Evolutionary conservation across 1,140 invertebrate genomes (phyloP).

Genomic region (Homalodisca vitripennis): DNA sequence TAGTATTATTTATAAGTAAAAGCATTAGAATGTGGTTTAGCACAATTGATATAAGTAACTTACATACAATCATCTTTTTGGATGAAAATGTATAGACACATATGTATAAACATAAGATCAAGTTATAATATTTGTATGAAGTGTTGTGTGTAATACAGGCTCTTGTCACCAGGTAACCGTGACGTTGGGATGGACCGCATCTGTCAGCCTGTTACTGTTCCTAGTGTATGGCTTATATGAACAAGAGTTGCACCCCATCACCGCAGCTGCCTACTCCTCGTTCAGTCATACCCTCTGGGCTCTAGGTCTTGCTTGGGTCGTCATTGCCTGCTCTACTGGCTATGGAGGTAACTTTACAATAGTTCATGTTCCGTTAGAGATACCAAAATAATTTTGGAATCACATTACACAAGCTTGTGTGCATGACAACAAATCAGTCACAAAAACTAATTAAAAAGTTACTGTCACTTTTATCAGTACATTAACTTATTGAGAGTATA

Average conservation of each 20-base stretch:
- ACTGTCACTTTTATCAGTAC: no score
- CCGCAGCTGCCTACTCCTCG: constrained; percentile 76
- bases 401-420: not conserved
- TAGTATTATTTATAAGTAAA: no score
- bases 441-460: no score
- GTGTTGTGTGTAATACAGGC: no score
- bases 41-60: no score
- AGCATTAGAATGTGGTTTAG: no score
- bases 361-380: no score
- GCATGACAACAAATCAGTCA: not conserved
- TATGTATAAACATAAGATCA: no score
- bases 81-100: no score
- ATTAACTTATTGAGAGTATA: not conserved
- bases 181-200: constrained; percentile 66
- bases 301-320: constrained; percentile 78
- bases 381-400: not conserved
- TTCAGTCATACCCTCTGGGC: constrained; percentile 85
- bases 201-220: constrained; percentile 61
- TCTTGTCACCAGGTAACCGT: constrained; percentile 67
- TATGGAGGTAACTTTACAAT: constrained; percentile 66
- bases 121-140: no score
- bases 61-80: no score
- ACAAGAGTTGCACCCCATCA: constrained; percentile 62
- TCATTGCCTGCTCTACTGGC: constrained; percentile 84
- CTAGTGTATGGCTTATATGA: constrained; percentile 76